Evolutionary conservation across 2,797 vertebrate genomes (phyloP).

Genomic region (Psittacula echo): DNA sequence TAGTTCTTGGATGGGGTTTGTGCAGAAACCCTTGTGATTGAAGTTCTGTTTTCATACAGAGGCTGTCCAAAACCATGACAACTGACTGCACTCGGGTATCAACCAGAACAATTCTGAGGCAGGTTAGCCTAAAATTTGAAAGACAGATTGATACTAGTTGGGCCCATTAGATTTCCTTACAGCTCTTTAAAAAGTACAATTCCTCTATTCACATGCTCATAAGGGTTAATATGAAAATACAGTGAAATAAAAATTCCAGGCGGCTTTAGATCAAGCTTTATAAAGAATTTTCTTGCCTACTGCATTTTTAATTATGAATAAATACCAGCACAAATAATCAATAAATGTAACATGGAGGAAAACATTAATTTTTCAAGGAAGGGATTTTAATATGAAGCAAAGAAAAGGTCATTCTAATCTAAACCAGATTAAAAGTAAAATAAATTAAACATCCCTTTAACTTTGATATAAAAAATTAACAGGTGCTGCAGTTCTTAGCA

Average conservation of each 20-base stretch:
- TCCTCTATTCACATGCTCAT: not conserved
- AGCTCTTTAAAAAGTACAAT: not conserved
- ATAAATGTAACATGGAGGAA: not conserved
- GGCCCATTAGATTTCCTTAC: not conserved
- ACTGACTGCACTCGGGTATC: not conserved
- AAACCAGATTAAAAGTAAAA: slow-evolving; percentile 24
- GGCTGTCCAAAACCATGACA: not conserved
- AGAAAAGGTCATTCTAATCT: slow-evolving; percentile 27
- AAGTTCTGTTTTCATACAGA: not conserved
- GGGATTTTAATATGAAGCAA: not conserved
- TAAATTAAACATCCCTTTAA: not conserved
- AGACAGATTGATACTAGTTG: not conserved
- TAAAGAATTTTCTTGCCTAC: not conserved
- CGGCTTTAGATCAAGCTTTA: not conserved
- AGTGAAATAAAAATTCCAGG: not conserved
- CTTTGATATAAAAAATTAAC: not conserved
- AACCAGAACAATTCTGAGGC: not conserved
- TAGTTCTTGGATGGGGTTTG: not conserved
- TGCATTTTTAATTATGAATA: slow-evolving; percentile 17
- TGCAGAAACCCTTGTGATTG: not conserved
- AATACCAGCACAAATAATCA: slow-evolving; percentile 35
- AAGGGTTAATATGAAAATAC: not conserved
- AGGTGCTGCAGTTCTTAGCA: not conserved
- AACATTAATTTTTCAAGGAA: slow-evolving; percentile 15
- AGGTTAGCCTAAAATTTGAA: not conserved